Evolutionary conservation across 1,140 invertebrate genomes (phyloP).

Genomic region (Cherax destructor): DNA sequence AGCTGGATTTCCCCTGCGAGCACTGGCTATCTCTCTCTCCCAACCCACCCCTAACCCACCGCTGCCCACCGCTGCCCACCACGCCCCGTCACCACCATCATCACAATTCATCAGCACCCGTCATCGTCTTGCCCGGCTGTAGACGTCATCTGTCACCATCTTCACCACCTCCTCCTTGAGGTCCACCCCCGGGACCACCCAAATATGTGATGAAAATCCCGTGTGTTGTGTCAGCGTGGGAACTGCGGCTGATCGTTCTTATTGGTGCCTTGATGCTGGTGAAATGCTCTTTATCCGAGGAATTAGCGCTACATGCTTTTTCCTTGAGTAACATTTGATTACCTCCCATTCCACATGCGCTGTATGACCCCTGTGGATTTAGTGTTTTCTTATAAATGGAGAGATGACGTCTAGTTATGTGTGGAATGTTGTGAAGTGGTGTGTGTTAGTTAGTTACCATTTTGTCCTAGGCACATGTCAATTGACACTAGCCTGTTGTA

Average conservation of each 20-base stretch:
- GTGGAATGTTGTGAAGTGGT: no score
- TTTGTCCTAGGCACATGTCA: no score
- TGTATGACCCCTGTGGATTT: no score
- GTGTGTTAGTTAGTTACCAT: no score
- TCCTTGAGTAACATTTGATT: no score
- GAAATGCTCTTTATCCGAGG: no score
- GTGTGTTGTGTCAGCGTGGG: background rate
- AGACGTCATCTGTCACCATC: background rate
- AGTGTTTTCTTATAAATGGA: no score
- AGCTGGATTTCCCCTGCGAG: background rate
- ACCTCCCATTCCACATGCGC: no score
- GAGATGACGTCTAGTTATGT: no score
- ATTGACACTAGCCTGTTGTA: no score
- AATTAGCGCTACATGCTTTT: no score
- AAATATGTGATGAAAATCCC: background rate
- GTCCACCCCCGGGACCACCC: background rate
- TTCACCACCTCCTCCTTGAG: background rate
- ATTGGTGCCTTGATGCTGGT: no score
- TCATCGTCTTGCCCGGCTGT: background rate
- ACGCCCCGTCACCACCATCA: slow-evolving; percentile 7
- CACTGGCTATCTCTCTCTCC: background rate
- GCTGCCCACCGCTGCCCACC: background rate
- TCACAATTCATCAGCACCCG: background rate
- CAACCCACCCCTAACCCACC: background rate
- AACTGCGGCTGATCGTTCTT: background rate